A percentile compares a stretch with the other conserved stretches of the same genome.
These are phyloP conservation scores for Phyllotis vaccarum DNA, from an alignment of 2,797 vertebrate genomes.

Conservation along the genomic window DNA sequence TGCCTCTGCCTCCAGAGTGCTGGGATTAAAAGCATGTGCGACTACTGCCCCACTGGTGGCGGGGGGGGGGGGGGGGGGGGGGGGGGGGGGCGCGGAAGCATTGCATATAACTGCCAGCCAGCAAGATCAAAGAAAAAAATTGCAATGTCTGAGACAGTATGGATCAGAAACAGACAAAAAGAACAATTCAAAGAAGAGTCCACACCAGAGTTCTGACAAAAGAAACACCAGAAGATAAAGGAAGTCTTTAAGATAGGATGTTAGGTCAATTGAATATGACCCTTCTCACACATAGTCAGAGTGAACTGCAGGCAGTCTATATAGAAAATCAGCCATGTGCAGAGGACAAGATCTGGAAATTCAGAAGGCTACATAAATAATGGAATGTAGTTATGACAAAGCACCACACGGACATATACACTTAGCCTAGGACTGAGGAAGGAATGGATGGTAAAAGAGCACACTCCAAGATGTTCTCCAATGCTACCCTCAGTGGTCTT, in stretches of 20 bases:
- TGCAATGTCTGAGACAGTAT: not conserved
- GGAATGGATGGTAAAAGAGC: not conserved
- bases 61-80: too few relatives aligned
- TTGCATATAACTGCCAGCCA: not conserved
- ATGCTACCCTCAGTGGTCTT: not conserved
- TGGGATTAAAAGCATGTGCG: not conserved
- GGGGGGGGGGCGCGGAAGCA: too few relatives aligned
- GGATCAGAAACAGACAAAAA: not conserved
- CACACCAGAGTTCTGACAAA: not conserved
- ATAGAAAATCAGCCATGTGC: too few relatives aligned
- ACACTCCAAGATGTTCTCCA: rapidly evolving
- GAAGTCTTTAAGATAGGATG: not conserved
- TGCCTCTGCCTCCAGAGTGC: not conserved
- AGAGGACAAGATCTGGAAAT: not conserved
- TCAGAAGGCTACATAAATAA: not conserved
- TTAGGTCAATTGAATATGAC: not conserved
- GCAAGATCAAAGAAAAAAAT: not conserved
- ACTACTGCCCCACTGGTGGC: too few relatives aligned
- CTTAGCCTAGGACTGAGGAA: not conserved
- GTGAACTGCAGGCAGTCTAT: not conserved
- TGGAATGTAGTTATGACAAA: not conserved
- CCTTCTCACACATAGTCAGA: not conserved
- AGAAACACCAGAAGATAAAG: not conserved
- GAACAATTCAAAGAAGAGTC: not conserved
- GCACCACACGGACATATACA: not conserved